Evolutionary conservation across 1,140 invertebrate species (phyloP).

Genomic region (Penaeus vannamei): DNA sequence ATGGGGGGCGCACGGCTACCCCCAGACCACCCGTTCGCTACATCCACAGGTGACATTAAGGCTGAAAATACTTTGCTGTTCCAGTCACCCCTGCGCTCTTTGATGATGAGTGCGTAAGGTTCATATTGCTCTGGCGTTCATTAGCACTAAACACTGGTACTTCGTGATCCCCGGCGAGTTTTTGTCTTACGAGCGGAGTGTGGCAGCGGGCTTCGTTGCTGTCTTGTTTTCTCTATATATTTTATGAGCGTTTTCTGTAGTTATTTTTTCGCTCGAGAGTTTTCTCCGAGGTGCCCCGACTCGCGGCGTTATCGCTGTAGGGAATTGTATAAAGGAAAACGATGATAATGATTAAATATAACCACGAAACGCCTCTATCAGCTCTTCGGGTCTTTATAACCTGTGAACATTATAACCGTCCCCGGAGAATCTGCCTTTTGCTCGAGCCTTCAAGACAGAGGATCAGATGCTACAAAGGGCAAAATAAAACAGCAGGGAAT

Average conservation of each 20-base stretch:
- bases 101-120: not conserved
- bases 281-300: too few species aligned
- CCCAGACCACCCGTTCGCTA: too few species aligned
- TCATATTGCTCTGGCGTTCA: slow-evolving; percentile 37
- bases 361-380: too few species aligned
- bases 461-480: slow-evolving; percentile 54
- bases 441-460: slow-evolving; percentile 18
- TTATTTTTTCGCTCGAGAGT: too few species aligned
- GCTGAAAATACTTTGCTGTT: not conserved
- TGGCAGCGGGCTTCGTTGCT: not conserved
- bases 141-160: slow-evolving; percentile 56
- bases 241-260: too few species aligned
- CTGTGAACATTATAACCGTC: too few species aligned
- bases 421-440: not conserved
- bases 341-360: too few species aligned
- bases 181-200: slow-evolving; percentile 35
- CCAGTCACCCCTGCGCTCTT: not conserved
- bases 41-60: not conserved
- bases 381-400: too few species aligned
- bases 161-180: slow-evolving; percentile 48
- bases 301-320: too few species aligned
- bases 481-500: slow-evolving; percentile 57
- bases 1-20: too few species aligned
- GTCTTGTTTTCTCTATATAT: not conserved
- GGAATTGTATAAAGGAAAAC: too few species aligned